Percentiles rank a stretch among this genome's conserved stretches.
Evolutionary conservation across 2,113 vertebrate species (phyloP).

Genomic region (Serilophus lunatus): DNA sequence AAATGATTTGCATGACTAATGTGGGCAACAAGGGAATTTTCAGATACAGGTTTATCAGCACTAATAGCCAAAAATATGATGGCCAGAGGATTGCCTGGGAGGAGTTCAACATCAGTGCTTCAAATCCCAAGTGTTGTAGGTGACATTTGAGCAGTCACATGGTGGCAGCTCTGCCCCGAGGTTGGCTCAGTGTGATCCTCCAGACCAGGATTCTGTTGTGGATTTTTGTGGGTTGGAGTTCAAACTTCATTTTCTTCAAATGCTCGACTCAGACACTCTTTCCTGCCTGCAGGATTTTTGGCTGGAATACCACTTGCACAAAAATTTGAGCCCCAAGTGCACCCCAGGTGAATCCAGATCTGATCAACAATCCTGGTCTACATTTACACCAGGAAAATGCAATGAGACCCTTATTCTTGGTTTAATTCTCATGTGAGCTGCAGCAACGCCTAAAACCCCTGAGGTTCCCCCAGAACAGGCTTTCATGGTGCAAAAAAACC

Average conservation of each 20-base stretch:
- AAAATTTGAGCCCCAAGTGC: background rate
- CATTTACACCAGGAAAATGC: background rate
- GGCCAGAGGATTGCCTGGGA: background rate
- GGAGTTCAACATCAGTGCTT: background rate
- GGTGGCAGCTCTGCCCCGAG: too few species aligned
- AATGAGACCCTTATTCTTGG: background rate
- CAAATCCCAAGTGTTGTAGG: fast-evolving
- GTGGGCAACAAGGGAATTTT: background rate
- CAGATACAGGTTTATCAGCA: background rate
- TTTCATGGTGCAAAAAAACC: background rate
- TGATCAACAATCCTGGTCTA: background rate
- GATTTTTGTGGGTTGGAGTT: slow-evolving; percentile 33
- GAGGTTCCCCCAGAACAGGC: background rate
- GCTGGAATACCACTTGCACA: background rate
- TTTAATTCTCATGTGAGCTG: background rate
- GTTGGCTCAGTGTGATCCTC: background rate
- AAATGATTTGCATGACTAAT: fast-evolving
- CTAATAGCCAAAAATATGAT: background rate
- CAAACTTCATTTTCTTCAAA: slow-evolving; percentile 38
- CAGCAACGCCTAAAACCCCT: fast-evolving
- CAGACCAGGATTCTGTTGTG: background rate
- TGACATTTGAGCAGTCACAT: background rate
- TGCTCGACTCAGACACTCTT: background rate
- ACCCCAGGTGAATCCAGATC: background rate
- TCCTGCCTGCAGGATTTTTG: background rate